Conservation (phyloP, 2,888 invertebrate genomes). For the Calameuta idolon region DNA sequence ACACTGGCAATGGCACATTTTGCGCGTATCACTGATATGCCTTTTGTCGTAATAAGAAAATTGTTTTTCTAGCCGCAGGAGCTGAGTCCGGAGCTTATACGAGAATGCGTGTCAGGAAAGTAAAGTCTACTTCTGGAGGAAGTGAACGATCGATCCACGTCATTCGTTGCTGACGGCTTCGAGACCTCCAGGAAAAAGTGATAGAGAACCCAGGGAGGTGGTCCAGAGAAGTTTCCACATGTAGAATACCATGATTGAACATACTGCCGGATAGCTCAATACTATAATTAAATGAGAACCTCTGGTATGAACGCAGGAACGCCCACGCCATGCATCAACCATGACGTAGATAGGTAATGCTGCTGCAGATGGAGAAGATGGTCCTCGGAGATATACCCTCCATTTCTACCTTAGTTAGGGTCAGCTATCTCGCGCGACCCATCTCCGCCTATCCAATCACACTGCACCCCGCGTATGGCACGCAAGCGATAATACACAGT, state of each 20-base stretch:
- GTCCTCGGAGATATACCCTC: slow-evolving; percentile 61
- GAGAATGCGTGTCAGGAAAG: not conserved
- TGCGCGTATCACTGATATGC: too few relatives aligned
- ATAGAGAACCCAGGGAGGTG: not conserved
- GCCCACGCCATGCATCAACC: slow-evolving; percentile 67
- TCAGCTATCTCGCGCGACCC: slow-evolving; percentile 67
- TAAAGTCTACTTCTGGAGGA: not conserved
- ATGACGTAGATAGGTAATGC: slow-evolving; percentile 64
- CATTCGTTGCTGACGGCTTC: not conserved
- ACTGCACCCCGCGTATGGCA: slow-evolving; percentile 60
- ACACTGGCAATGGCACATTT: too few relatives aligned
- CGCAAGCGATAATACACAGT: slow-evolving; percentile 65
- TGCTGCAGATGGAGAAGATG: slow-evolving; percentile 64
- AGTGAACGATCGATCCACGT: not conserved
- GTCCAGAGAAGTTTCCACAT: not conserved
- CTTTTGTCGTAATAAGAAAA: too few relatives aligned
- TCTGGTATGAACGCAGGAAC: slow-evolving; percentile 62
- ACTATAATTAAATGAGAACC: slow-evolving; percentile 66
- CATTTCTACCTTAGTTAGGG: slow-evolving; percentile 62
- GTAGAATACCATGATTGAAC: not conserved
- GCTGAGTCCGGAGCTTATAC: not conserved
- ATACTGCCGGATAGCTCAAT: not conserved
- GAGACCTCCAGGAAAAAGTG: not conserved
- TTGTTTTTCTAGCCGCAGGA: not conserved
- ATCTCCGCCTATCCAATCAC: slow-evolving; percentile 67